A percentile compares a stretch with the other conserved stretches of the same genome.
Evolutionary conservation across 2,888 invertebrate species (phyloP).

Genomic region (Erebia palarica): DNA sequence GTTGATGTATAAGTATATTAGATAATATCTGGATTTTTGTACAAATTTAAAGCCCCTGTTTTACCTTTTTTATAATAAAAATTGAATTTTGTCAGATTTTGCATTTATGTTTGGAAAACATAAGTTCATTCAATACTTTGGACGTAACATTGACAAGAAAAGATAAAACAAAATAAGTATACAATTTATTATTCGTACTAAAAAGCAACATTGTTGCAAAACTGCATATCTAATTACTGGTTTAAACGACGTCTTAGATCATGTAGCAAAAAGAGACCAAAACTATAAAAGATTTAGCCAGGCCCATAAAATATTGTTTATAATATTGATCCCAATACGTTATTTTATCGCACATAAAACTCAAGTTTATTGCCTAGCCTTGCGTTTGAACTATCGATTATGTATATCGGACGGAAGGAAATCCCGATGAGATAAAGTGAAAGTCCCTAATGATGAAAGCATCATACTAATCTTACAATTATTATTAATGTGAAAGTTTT

Average conservation of each 20-base stretch:
- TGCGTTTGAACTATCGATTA: conserved; percentile 62
- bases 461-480: not conserved
- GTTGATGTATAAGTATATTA: too few species aligned
- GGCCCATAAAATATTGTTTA: conserved; percentile 78
- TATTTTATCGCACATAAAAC: conserved; percentile 75
- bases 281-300: conserved; percentile 68
- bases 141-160: not conserved
- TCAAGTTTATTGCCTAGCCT: conserved; percentile 65
- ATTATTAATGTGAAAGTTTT: too few species aligned
- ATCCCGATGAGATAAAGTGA: conserved; percentile 20
- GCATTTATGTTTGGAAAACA: too few species aligned
- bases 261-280: conserved; percentile 19
- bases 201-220: not conserved
- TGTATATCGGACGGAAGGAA: conserved; percentile 43
- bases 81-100: too few species aligned
- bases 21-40: too few species aligned
- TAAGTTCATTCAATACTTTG: not conserved
- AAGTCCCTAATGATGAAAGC: not conserved
- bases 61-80: too few species aligned
- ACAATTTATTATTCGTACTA: not conserved
- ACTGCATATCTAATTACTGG: not conserved
- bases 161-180: not conserved
- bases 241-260: conserved; percentile 8
- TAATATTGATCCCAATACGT: conserved; percentile 71
- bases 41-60: too few species aligned